Evolutionary conservation across 2,113 vertebrate species (phyloP).

Genomic region (Arizona elegans): DNA sequence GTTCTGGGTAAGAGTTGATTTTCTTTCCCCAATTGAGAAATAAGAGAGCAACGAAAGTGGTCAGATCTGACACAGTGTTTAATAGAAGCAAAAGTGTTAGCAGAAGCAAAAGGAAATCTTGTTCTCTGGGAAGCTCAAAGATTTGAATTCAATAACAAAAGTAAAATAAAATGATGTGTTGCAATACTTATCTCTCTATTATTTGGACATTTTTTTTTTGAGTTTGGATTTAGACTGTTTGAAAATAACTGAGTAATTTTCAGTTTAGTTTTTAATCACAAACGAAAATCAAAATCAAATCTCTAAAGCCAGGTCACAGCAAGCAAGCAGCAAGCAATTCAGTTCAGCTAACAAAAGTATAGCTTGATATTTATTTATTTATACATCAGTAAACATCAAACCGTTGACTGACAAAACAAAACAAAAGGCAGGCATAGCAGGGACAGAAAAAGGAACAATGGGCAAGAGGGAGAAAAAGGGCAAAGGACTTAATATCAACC

Average conservation of each 20-base stretch:
- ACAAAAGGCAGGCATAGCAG: not conserved
- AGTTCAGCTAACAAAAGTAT: not conserved
- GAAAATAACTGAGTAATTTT: not conserved
- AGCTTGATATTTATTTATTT: not conserved
- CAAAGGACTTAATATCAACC: not conserved
- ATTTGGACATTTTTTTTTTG: not conserved
- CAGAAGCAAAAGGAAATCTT: conserved; percentile 24
- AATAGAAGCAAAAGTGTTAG: not conserved
- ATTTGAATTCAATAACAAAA: conserved; percentile 25
- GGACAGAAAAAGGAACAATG: not conserved
- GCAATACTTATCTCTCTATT: not conserved
- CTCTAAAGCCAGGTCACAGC: not conserved
- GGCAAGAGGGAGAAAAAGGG: not conserved
- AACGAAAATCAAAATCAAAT: not conserved
- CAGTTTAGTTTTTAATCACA: not conserved
- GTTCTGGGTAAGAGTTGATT: not conserved
- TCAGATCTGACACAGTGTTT: not conserved
- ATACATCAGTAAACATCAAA: not conserved
- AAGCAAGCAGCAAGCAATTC: not conserved
- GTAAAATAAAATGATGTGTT: not conserved
- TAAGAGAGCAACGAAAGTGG: not conserved
- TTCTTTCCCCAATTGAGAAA: not conserved
- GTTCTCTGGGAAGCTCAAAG: conserved; percentile 5
- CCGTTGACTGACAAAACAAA: not conserved
- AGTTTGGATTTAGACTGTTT: not conserved